Evolutionary conservation across 2,797 vertebrate genomes (phyloP).

Genomic region (Triplophysa bombifrons): DNA sequence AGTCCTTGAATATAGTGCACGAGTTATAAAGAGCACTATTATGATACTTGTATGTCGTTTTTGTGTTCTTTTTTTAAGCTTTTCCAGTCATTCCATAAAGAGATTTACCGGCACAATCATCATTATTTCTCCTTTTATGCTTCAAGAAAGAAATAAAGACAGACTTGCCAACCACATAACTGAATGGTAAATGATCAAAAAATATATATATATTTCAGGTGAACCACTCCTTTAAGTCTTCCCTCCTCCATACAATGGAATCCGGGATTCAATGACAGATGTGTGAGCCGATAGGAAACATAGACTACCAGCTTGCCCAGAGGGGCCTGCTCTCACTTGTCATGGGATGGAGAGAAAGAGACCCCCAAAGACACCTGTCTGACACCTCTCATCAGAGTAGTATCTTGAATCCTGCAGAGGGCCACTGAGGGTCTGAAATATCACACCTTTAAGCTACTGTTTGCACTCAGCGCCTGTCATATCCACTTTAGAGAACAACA

Average conservation of each 20-base stretch:
- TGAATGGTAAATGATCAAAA: not conserved
- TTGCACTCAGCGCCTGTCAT: slow-evolving; percentile 72
- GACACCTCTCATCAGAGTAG: slow-evolving; percentile 55
- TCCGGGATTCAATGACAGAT: slow-evolving; percentile 51
- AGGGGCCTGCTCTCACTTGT: slow-evolving; percentile 49
- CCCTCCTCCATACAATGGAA: not conserved
- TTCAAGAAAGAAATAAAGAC: no score
- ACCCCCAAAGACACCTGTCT: slow-evolving; percentile 49
- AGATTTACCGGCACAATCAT: not conserved
- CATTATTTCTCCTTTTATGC: no score
- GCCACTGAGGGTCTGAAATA: slow-evolving; percentile 61
- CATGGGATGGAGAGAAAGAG: slow-evolving; percentile 37
- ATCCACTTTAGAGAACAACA: slow-evolving; percentile 71
- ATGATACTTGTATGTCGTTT: no score
- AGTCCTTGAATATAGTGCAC: no score
- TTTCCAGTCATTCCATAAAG: not conserved
- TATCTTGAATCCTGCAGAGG: slow-evolving; percentile 57
- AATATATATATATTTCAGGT: not conserved
- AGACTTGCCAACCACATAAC: no score
- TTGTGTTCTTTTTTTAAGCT: not conserved
- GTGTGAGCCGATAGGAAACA: slow-evolving; percentile 43
- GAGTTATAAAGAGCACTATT: no score
- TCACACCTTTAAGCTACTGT: slow-evolving; percentile 66
- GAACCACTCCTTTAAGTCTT: not conserved
- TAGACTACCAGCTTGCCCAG: slow-evolving; percentile 51